Conservation (phyloP, 1,140 invertebrate species). For the Formica exsecta region DNA sequence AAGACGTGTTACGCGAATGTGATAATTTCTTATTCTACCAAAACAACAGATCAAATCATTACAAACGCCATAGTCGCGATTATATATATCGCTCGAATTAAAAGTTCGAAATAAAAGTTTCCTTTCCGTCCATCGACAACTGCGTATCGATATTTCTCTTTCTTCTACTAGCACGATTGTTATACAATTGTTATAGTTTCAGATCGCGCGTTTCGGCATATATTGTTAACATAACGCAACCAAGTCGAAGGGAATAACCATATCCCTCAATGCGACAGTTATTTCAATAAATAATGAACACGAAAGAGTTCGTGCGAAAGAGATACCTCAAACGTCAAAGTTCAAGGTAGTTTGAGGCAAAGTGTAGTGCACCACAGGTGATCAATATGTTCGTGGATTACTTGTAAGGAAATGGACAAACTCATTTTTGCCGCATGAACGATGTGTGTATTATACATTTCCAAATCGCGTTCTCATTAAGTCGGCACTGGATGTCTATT, state of each 20-base stretch:
- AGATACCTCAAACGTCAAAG: conserved; percentile 76
- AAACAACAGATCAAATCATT: background rate
- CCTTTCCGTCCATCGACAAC: background rate
- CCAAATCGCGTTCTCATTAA: conserved; percentile 27
- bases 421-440: conserved; percentile 56
- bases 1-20: background rate
- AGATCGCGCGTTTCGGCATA: conserved; percentile 52
- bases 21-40: background rate
- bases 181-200: conserved; percentile 57
- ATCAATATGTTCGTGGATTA: conserved; percentile 73
- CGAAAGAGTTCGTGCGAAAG: conserved; percentile 71
- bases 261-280: conserved; percentile 45
- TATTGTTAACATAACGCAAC: conserved; percentile 60
- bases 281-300: conserved; percentile 76
- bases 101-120: background rate
- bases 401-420: conserved; percentile 59
- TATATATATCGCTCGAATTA: background rate
- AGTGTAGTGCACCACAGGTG: conserved; percentile 64
- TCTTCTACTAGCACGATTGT: conserved; percentile 19
- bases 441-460: background rate
- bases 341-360: conserved; percentile 74
- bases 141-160: background rate
- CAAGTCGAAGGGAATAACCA: conserved; percentile 47
- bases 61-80: background rate
- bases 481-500: conserved; percentile 21